Percentiles rank a stretch among this genome's conserved stretches.
These are phyloP conservation scores for Cryptomyrus ogoouensis DNA, from an alignment of 2,113 vertebrate genomes.

Conservation along the genomic window DNA sequence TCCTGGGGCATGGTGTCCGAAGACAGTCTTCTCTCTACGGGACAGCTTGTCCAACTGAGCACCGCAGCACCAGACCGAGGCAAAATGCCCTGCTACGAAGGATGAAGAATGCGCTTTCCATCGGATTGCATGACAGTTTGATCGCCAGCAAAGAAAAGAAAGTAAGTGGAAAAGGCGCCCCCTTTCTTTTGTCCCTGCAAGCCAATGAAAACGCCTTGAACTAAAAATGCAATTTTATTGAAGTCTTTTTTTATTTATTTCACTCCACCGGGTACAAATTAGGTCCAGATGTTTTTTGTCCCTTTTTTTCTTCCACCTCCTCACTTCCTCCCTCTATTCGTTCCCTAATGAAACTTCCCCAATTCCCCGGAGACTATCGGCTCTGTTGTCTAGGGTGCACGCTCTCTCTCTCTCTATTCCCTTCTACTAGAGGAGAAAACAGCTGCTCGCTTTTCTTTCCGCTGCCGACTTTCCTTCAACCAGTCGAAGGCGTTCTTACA, in stretches of 20 bases:
- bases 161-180: not conserved
- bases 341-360: constrained; percentile 34
- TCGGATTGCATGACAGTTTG: not conserved
- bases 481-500: not conserved
- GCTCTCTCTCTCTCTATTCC: not conserved
- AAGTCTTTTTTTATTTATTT: constrained; percentile 25
- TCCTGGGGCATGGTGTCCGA: constrained; percentile 31
- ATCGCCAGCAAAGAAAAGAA: constrained; percentile 16
- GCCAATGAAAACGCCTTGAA: constrained; percentile 1
- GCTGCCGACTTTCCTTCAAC: not conserved
- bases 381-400: not conserved
- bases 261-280: constrained; percentile 47
- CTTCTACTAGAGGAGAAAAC: not conserved
- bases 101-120: not conserved
- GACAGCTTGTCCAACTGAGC: constrained; percentile 19
- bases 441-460: not conserved
- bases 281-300: constrained; percentile 60
- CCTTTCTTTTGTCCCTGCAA: constrained; percentile 13
- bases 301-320: constrained; percentile 44
- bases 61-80: not conserved
- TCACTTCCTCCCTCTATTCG: constrained; percentile 45
- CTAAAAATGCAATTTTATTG: constrained; percentile 24
- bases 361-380: constrained; percentile 23
- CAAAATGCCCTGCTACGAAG: not conserved
- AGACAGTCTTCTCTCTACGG: constrained; percentile 32